Percentiles rank a stretch among this genome's conserved stretches.
Evolutionary conservation across 92 coral and sea anemone genomes (phyloP).

Genomic region (Parazoanthus swiftii): DNA sequence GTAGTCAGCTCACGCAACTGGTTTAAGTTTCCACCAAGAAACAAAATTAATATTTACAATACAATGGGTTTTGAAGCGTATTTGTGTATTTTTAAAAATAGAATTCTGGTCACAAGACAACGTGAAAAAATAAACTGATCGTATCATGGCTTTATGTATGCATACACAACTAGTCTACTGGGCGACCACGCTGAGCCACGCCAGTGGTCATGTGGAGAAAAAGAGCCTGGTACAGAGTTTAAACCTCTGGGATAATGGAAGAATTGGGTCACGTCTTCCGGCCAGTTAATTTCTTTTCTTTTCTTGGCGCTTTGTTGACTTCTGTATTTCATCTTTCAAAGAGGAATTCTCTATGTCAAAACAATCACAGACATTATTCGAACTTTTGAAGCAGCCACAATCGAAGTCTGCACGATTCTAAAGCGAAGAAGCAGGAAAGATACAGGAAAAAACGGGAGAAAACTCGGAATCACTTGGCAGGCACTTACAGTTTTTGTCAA

Average conservation of each 20-base stretch:
- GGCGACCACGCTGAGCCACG: neutral
- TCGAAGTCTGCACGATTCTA: conserved; percentile 9
- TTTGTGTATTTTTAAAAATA: too few species aligned
- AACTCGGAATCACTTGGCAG: neutral
- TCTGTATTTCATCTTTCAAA: conserved; percentile 16
- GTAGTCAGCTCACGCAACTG: too few species aligned
- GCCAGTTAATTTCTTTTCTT: conserved; percentile 13
- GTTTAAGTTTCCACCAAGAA: too few species aligned
- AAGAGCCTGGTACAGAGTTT: conserved; percentile 16
- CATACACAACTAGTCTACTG: conserved; percentile 31
- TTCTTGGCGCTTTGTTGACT: conserved; percentile 33
- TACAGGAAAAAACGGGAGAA: neutral
- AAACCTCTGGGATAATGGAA: neutral
- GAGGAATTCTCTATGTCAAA: conserved; percentile 23
- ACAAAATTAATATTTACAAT: too few species aligned
- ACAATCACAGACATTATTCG: conserved; percentile 16
- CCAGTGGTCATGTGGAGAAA: conserved; percentile 19
- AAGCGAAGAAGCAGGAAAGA: conserved; percentile 13
- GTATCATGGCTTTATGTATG: conserved; percentile 17
- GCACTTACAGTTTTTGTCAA: conserved; percentile 26
- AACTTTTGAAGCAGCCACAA: conserved; percentile 15
- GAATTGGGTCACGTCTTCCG: conserved; percentile 20
- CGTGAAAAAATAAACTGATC: too few species aligned
- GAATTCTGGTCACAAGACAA: too few species aligned
- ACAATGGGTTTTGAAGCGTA: too few species aligned